Evolutionary conservation across 2,113 vertebrate species (phyloP), one percentile per base, ranked within the genome.

Genomic region (Eudyptes chrysolophus): DNA sequence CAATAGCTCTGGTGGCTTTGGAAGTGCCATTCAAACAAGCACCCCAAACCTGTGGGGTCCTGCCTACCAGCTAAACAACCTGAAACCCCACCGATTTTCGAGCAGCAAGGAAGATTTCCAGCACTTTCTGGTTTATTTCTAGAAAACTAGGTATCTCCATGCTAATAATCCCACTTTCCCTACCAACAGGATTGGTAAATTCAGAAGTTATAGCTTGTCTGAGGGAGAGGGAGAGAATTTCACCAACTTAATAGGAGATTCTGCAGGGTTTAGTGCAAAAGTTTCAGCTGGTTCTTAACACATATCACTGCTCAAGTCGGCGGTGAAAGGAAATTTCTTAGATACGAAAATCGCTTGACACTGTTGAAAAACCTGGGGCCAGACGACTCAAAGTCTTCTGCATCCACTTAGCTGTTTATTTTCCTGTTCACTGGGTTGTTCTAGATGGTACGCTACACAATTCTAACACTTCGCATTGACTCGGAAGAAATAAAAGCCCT

Each of bases 281-380:
- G 77, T 16, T 94, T 91, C 94, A 87, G 92, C 86, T 89, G 94
- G 84, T 61, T 95, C 94, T 71, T 84, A 82, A 17, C 95, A 90
- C 80, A 20, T 19, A 80, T 55, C 83, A 34, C 69, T 42, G 87
- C 77, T 54, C 1, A 1, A 70, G 84, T 11, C 70, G 46, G 78
- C 2, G 4, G 69, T 14, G 74, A 92, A 87, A 93, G 77, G 80
- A 66, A 78, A 82, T 70, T 71, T 84, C 86, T 81, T 29, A 14
- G 44, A 85, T 29, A 85, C 52, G 87, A 61, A 86, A 84, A 82
- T 81, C 91, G 89, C 85, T 95, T 80, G 68, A 76, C 83, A 24
- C 83, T 32, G 36, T 11, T 78, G 92, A 68, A 92, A 92, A 94
- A 91, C 60, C 68, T 9, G n/a, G 60, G 57, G 60, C 89, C 74